Percentiles rank a stretch among this genome's conserved stretches.
Conservation (phyloP, 1,140 invertebrate species). For the Pectinophora gossypiella region DNA sequence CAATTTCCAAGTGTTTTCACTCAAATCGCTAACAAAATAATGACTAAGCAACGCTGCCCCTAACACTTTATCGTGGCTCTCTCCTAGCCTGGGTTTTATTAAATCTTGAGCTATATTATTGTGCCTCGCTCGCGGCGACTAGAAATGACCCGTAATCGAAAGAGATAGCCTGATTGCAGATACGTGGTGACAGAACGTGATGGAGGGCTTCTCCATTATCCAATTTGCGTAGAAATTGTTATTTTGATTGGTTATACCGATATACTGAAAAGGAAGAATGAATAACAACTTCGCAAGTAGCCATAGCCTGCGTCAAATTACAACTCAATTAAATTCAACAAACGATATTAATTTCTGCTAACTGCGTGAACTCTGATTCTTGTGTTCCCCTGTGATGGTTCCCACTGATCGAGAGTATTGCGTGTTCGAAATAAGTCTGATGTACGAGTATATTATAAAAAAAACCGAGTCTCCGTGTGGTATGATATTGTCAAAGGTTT, state of each 20-base stretch:
- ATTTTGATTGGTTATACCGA: constrained; percentile 6
- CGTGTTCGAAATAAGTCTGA: too few relatives aligned
- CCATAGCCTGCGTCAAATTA: background rate
- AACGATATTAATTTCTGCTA: background rate
- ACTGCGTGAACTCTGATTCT: background rate
- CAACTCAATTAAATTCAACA: background rate
- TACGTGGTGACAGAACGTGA: constrained; percentile 13
- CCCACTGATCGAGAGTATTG: too few relatives aligned
- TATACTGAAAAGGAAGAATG: constrained; percentile 18
- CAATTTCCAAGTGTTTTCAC: constrained; percentile 48
- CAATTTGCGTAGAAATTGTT: constrained; percentile 15
- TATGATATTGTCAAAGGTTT: too few relatives aligned
- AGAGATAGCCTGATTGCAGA: constrained; percentile 16
- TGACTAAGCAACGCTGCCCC: constrained; percentile 37
- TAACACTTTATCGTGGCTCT: constrained; percentile 48
- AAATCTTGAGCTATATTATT: constrained; percentile 45
- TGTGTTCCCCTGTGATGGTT: too few relatives aligned
- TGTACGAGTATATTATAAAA: too few relatives aligned
- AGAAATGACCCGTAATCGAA: constrained; percentile 23
- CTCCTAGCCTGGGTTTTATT: constrained; percentile 41
- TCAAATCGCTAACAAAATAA: constrained; percentile 51
- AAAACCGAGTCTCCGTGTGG: too few relatives aligned
- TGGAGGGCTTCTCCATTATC: constrained; percentile 11
- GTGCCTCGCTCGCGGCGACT: constrained; percentile 31
- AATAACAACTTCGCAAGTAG: constrained; percentile 5